Base-by-base conservation (phyloP, 2,888 invertebrate genomes). In the Xanthia icteritia region DNA sequence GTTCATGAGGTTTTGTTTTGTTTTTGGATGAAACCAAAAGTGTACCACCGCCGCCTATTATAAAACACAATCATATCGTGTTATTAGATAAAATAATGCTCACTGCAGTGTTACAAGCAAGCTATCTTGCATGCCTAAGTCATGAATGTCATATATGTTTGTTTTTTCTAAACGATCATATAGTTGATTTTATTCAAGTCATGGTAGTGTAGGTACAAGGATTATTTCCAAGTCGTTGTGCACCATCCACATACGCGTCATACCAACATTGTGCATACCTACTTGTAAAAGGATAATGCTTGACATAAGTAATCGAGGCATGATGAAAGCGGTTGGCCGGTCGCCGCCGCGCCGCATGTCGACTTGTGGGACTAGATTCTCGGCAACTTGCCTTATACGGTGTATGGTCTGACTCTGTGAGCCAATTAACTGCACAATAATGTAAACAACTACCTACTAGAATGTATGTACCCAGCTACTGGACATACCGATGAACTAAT, bases 381-480 rank as follows among this genome's bases (percentile, higher is more conserved):
- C 90, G 90, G 86, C 92, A 93, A 94, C 92, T 89, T 93, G 89
- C 94, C 94, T 88, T 94, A 93, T 90, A 94, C 88, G 93, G 94
- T 78, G 88, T 90, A 93, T 91, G 91, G 91, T 90, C 91, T 86
- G 93, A 92, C 92, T 92, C 84, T 87, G 85, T 89, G 91, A 91
- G 91, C 92, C 92, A 94, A 94, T 94, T 93, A 94, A 91, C 90
- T 92, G 85, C 88, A 92, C 89, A 92, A 90, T 92, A 91, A 91
- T 90, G 90, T 91, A 90, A 92, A 92, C 90, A 90, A 89, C 86
- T 88, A 90, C 82, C 87, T 89, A 89, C 88, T 84, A 82, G 79
- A 78, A 82, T 75, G 76, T 73, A 82, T n/a, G 77, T 79, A 77
- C 67, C 56, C 73, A 80, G 65, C 82, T 76, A 80, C 81, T 82